These are phyloP conservation scores for Protula sp. DNA, from an alignment of 2,888 invertebrate species.

Conservation along the genomic window DNA sequence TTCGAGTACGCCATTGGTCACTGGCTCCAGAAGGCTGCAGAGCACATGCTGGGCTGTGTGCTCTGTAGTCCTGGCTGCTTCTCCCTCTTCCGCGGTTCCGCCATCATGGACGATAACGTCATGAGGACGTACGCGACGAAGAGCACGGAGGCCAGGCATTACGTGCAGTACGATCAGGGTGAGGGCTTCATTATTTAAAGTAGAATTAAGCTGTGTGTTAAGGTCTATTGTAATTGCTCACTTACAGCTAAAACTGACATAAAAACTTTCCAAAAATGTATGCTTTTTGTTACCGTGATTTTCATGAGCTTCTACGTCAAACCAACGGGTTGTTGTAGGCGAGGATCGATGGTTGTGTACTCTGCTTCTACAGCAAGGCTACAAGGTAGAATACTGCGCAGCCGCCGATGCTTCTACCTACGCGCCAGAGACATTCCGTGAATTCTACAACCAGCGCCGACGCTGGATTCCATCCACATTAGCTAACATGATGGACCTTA, in stretches of 20 bases:
- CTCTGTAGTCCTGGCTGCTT: constrained; percentile 89
- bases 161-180: constrained; percentile 73
- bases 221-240: too few species aligned
- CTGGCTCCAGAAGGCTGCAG: constrained; percentile 99
- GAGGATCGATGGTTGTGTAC: constrained; percentile 28
- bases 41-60: constrained; percentile 98
- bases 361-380: constrained; percentile 26
- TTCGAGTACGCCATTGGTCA: constrained; percentile 99
- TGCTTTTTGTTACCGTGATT: too few species aligned
- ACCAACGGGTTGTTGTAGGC: too few species aligned
- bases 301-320: too few species aligned
- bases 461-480: constrained; percentile 98
- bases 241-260: too few species aligned
- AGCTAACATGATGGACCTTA: constrained; percentile 93
- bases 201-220: too few species aligned
- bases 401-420: constrained; percentile 98
- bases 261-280: too few species aligned
- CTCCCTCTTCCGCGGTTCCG: constrained; percentile 80
- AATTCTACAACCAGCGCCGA: constrained; percentile 92
- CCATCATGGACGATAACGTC: constrained; percentile 84
- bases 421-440: constrained; percentile 69
- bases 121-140: constrained; percentile 81
- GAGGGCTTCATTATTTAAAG: neutral
- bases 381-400: constrained; percentile 82
- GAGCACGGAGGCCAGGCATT: constrained; percentile 69